phyloP scores from a whole-genome alignment of 2,888 invertebrate species.

The Azorinus chamasolen region DNA sequence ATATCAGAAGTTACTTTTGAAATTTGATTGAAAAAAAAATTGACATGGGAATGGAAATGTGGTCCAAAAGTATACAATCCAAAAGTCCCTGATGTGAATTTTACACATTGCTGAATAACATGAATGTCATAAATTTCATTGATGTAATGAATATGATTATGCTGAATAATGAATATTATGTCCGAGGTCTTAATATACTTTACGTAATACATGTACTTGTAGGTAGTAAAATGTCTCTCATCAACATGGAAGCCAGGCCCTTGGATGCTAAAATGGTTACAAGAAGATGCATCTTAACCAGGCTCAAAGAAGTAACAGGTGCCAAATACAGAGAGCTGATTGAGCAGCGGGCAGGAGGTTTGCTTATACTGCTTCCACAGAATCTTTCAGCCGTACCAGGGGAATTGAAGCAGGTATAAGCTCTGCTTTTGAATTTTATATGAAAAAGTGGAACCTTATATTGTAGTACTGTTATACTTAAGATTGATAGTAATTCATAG shows the following conservation, averaged over 20 bases:
- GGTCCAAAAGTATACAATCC: too few relatives aligned
- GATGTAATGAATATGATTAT: too few relatives aligned
- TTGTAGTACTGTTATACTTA: neutral
- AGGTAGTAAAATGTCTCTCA: slow-evolving; percentile 95
- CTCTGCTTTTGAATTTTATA: too few relatives aligned
- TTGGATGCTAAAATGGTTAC: slow-evolving; percentile 94
- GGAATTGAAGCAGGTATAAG: slow-evolving; percentile 87
- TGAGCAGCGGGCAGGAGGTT: slow-evolving; percentile 91
- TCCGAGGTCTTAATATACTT: too few relatives aligned
- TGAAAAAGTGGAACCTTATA: neutral
- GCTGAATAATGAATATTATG: too few relatives aligned
- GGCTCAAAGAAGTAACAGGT: slow-evolving; percentile 92
- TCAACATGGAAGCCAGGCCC: slow-evolving; percentile 96
- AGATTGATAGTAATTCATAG: too few relatives aligned
- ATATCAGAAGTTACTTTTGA: too few relatives aligned
- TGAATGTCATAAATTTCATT: too few relatives aligned
- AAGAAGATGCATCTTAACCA: slow-evolving; percentile 95
- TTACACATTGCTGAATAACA: too few relatives aligned
- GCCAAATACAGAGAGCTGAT: slow-evolving; percentile 88
- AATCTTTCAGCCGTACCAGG: slow-evolving; percentile 89
- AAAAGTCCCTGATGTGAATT: too few relatives aligned
- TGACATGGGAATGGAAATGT: too few relatives aligned
- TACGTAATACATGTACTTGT: slow-evolving; percentile 20
- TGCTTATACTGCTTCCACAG: slow-evolving; percentile 94
- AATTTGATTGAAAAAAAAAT: too few relatives aligned